phyloP scores from a whole-genome alignment of 2,113 vertebrate species.

The Solea solea region DNA sequence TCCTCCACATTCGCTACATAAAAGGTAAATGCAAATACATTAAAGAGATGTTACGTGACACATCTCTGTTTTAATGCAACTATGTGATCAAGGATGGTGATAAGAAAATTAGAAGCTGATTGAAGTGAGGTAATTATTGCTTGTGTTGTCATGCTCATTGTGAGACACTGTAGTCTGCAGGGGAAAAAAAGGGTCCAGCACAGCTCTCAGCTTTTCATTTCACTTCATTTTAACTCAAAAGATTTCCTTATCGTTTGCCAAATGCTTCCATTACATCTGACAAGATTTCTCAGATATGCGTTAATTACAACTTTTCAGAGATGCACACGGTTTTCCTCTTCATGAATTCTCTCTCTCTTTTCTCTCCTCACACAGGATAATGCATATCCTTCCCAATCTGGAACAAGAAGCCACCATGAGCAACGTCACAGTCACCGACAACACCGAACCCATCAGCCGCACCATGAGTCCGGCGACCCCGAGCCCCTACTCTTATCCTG shows the following conservation, averaged over 20 bases:
- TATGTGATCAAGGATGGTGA: slow-evolving; percentile 12
- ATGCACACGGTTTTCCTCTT: slow-evolving; percentile 16
- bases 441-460: slow-evolving; percentile 87
- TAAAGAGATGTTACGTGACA: slow-evolving; percentile 3
- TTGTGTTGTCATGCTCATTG: slow-evolving; percentile 19
- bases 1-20: slow-evolving; percentile 1
- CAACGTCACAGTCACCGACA: slow-evolving; percentile 96
- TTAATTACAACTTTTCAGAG: slow-evolving; percentile 7
- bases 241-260: slow-evolving; percentile 19
- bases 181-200: slow-evolving; percentile 10
- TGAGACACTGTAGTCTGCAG: slow-evolving; percentile 28
- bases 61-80: neutral
- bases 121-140: slow-evolving; percentile 25
- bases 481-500: slow-evolving; percentile 82
- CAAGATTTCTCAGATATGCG: slow-evolving; percentile 12
- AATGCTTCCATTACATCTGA: slow-evolving; percentile 16
- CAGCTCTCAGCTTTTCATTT: slow-evolving; percentile 17
- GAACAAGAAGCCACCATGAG: slow-evolving; percentile 96
- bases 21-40: neutral
- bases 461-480: slow-evolving; percentile 89
- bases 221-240: slow-evolving; percentile 25
- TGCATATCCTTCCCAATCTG: slow-evolving; percentile 90
- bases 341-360: slow-evolving; percentile 13
- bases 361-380: slow-evolving; percentile 86
- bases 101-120: slow-evolving; percentile 20